phyloP scores from a whole-genome alignment of 1,140 invertebrate genomes.

The Akabosia matsudoensis region DNA sequence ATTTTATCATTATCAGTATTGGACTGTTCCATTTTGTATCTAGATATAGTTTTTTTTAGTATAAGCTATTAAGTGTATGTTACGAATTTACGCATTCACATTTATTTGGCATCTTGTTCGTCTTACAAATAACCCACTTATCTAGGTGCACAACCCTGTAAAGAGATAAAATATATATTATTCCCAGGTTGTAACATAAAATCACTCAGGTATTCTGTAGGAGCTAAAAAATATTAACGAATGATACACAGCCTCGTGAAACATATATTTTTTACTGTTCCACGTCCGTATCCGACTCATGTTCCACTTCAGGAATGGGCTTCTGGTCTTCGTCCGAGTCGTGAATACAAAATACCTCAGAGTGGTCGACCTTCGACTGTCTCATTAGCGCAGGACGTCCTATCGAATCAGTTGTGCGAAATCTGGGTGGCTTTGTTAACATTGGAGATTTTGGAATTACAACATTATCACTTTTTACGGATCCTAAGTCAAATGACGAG shows the following conservation, averaged over 20 bases:
- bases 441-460: constrained; percentile 29
- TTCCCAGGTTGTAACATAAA: neutral
- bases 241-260: no score
- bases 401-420: constrained; percentile 10
- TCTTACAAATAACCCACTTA: neutral
- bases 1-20: no score
- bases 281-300: constrained; percentile 19
- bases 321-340: constrained; percentile 36
- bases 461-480: constrained; percentile 26
- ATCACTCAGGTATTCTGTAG: neutral
- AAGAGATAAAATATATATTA: neutral
- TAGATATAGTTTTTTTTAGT: no score
- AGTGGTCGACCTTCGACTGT: constrained; percentile 42
- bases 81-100: neutral
- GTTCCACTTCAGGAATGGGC: constrained; percentile 36
- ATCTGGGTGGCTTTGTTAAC: constrained; percentile 13
- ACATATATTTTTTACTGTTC: neutral
- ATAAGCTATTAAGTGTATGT: no score
- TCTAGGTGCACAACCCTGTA: constrained; percentile 6
- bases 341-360: constrained; percentile 37
- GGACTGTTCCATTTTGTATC: no score
- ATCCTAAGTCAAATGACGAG: constrained; percentile 27
- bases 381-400: constrained; percentile 40
- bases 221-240: no score
- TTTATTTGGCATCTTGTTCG: neutral